Base-by-base conservation (phyloP, 2,113 vertebrate genomes). In the Melanocharis versteri region DNA sequence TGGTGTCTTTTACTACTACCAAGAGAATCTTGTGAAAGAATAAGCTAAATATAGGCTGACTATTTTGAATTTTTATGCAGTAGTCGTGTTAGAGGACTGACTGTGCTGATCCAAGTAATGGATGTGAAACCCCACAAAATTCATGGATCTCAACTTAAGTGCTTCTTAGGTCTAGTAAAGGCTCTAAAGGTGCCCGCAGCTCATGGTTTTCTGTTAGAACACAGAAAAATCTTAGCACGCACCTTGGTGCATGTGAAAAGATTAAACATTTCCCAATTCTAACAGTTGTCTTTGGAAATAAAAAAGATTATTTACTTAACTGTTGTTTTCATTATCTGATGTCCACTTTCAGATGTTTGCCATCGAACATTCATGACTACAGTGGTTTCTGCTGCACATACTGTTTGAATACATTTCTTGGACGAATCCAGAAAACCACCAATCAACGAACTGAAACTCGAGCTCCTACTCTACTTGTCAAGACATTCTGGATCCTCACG, bases 351-450 rank as follows among this genome's bases (percentile, higher is more conserved):
- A 86, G 77, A 56, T 84, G n/a, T 85, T 86, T 94, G 45, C 83
- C 68, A 35, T 54, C 90, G 89, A 90, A 77, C 75, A 56, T 85
- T 72, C 79, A 61, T 37, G 71, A 88, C 40, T 88, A 4, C 72
- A 94, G 48, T 33, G 44, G 20, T 73, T 92, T 92, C 45, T 3
- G 4, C 42, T 94, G 53, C 91, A 71, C 84, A 57, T 89, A 33
- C 72, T 95, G 87, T 91, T 97, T 72, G 39, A 95, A 96, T 97
- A 91, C 82, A 45, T 96, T 97, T 89, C 87, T 97, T 95, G 89
- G 91, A 93, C 4, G 0, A 62, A 70, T 66, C 39, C 71, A 90
- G 27, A 87, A 95, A 94, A 79, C 72, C 95, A 95, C 91, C 91
- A 91, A 91, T 94, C 87, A 87, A 35, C 7, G 21, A 84, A 93